Conservation (phyloP, 2,113 vertebrate genomes). For the Pedionomus torquatus region DNA sequence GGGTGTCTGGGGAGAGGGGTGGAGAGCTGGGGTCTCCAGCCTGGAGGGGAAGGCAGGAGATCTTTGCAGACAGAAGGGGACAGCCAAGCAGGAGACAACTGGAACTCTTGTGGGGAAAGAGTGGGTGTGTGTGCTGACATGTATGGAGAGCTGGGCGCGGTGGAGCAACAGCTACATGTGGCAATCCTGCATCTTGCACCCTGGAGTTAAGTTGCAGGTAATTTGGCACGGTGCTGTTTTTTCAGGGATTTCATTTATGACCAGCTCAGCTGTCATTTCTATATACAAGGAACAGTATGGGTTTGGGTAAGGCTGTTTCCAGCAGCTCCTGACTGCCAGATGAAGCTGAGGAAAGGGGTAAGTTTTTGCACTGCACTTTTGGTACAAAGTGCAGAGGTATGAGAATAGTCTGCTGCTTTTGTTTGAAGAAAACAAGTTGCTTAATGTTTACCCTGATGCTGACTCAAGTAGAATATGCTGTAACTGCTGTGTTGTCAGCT, state of each 20-base stretch:
- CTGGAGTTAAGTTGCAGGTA: background rate
- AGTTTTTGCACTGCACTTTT: background rate
- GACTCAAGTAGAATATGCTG: background rate
- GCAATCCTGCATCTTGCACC: background rate
- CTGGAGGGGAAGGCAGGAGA: fast-evolving
- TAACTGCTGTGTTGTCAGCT: background rate
- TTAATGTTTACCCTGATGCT: background rate
- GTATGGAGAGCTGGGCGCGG: fast-evolving
- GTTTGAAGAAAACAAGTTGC: background rate
- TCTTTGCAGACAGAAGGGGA: fast-evolving
- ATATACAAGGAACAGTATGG: background rate
- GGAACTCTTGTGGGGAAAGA: background rate
- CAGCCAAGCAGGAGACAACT: fast-evolving
- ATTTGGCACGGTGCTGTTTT: fast-evolving
- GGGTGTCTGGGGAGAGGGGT: background rate
- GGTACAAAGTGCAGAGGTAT: background rate
- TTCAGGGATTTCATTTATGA: background rate
- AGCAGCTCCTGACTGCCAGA: background rate
- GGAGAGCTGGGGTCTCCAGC: background rate
- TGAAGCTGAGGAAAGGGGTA: background rate
- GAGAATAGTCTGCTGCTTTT: background rate
- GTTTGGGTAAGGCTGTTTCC: background rate
- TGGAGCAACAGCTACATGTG: fast-evolving
- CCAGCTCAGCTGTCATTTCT: background rate
- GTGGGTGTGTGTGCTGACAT: fast-evolving